These are phyloP conservation scores for Molossus alvarezi DNA, from an alignment of 2,797 vertebrate species.

Conservation along the genomic window DNA sequence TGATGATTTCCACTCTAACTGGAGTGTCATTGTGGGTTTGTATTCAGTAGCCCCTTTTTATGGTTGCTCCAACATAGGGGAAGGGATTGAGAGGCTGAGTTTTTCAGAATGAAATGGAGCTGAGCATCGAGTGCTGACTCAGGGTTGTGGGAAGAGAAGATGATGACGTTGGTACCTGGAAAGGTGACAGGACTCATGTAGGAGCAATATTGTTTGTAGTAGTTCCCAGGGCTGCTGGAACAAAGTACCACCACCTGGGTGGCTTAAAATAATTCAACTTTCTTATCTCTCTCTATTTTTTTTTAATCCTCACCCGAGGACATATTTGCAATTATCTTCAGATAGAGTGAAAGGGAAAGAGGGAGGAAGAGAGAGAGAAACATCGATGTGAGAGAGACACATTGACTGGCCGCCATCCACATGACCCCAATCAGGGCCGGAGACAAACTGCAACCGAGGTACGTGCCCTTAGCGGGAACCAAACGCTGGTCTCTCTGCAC, in stretches of 20 bases:
- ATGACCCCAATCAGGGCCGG: no score
- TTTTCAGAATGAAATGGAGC: background rate
- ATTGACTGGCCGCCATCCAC: no score
- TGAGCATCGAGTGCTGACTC: background rate
- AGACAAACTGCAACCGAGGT: no score
- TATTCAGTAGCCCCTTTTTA: background rate
- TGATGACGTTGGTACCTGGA: background rate
- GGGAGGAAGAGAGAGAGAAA: no score
- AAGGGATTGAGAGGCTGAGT: background rate
- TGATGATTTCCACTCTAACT: background rate
- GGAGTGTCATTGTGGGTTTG: background rate
- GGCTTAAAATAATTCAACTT: background rate
- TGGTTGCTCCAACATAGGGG: background rate
- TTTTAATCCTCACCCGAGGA: no score
- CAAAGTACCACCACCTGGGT: background rate
- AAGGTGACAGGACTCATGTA: background rate
- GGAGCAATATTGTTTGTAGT: rapidly evolving
- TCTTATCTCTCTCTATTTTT: no score
- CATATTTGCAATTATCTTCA: no score
- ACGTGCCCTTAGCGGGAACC: no score
- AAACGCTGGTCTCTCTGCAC: no score
- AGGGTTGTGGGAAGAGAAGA: background rate
- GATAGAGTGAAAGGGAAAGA: no score
- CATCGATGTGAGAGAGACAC: no score
- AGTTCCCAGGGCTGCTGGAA: background rate